A percentile compares a stretch with the other conserved stretches of the same genome.
These are phyloP conservation scores for Nothoprocta perdicaria DNA, from an alignment of 2,113 vertebrate genomes.

Conservation along the genomic window DNA sequence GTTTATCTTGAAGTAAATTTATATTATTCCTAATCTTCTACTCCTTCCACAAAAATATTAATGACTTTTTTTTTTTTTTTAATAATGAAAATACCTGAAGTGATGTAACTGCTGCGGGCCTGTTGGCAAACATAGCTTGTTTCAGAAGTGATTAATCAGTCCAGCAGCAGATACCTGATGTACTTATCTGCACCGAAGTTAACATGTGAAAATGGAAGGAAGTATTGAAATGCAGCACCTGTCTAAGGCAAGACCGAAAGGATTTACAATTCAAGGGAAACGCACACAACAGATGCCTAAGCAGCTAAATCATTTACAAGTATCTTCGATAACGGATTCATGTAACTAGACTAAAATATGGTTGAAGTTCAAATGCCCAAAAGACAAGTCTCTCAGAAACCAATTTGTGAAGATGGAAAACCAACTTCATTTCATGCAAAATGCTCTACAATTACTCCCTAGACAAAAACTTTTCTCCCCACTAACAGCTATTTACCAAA, in stretches of 20 bases:
- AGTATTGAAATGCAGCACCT: neutral
- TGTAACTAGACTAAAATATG: neutral
- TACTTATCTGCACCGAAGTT: neutral
- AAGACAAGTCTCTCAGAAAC: neutral
- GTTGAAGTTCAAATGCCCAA: neutral
- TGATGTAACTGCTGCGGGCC: neutral
- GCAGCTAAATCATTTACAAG: neutral
- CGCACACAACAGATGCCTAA: neutral
- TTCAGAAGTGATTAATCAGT: conserved; percentile 44
- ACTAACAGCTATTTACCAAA: neutral
- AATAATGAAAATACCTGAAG: neutral
- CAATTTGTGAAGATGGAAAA: neutral
- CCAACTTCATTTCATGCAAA: neutral
- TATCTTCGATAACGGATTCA: neutral
- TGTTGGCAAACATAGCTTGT: conserved; percentile 6
- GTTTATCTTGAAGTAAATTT: neutral
- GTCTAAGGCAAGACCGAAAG: neutral
- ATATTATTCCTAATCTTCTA: neutral
- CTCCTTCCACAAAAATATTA: neutral
- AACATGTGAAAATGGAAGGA: neutral
- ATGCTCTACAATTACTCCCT: neutral
- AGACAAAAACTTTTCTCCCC: neutral
- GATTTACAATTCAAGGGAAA: neutral
- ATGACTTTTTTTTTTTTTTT: neutral
- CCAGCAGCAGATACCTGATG: neutral